Base-by-base conservation (phyloP, 2,113 vertebrate genomes). In the Castor canadensis region DNA sequence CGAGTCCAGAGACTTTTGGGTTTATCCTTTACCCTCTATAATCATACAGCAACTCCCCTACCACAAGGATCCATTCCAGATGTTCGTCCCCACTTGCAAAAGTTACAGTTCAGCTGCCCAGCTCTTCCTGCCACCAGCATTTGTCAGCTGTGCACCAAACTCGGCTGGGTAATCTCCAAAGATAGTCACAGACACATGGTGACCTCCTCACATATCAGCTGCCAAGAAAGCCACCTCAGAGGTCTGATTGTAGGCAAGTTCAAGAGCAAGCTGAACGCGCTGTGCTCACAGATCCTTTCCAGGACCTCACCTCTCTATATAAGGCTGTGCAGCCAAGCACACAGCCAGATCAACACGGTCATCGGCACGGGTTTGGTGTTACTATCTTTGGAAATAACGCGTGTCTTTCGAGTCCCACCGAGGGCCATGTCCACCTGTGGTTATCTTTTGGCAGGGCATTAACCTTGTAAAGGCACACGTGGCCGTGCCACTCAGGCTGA, bases 311-410 rank as follows among this genome's bases (percentile, higher is more conserved):
- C 24, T 32, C 45, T 3, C 95, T 73, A 22, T 75, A 62, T 67
- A 67, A 72, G 94, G 92, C 52, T 5, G n/a, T 20, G 64, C 76
- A 64, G 81, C 69, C 38, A 1, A 0, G 0, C 52, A 8, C 67
- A 54, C 72, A 19, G 4, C 6, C 3, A 80, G 28, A 38, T 45
- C 26, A 2, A 30, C 20, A 2, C 8, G 35, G 75, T n/a, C 76
- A 43, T 7, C 40, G 3, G 84, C 52, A 3, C 3, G 1, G 56
- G 30, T 11, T 69, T n/a, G 73, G 38, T 5, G 12, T 9, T 22
- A 56, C 96, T 96, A 77, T 91, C 87, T 95, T 91, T 91, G 84
- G 95, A 89, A 82, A 82, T 1, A n/a, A 83, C 30, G 6, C 43
- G 49, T 0, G 0, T n/a, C 81, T 62, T 38, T 1, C 10, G 81